These are phyloP conservation scores for Vulpes vulpes DNA, from an alignment of 2,113 vertebrate genomes.

Conservation along the genomic window DNA sequence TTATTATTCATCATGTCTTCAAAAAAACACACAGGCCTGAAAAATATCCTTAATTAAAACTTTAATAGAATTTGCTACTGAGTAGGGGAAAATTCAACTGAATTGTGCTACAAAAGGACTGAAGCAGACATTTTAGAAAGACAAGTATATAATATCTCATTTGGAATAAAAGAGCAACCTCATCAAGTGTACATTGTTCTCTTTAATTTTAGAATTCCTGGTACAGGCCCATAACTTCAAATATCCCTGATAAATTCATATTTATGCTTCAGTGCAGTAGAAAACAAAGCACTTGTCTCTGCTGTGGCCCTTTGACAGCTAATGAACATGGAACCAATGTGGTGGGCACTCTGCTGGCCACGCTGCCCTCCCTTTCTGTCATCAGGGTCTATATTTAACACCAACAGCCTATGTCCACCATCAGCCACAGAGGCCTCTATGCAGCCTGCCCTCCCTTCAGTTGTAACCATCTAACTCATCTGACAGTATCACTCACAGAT, in stretches of 20 bases:
- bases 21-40: slow-evolving; percentile 17
- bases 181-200: slow-evolving; percentile 20
- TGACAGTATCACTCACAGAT: not conserved
- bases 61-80: not conserved
- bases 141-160: not conserved
- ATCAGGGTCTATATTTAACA: rapidly evolving
- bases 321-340: not conserved
- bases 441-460: not conserved
- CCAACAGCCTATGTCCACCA: rapidly evolving
- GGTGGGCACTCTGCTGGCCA: rapidly evolving
- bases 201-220: slow-evolving; percentile 10
- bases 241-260: not conserved
- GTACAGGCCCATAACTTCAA: not conserved
- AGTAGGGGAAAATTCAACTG: not conserved
- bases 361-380: not conserved
- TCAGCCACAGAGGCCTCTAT: not conserved
- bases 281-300: not conserved
- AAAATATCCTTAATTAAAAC: slow-evolving; percentile 64
- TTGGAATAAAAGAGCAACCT: not conserved
- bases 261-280: not conserved
- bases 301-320: not conserved
- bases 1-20: not conserved
- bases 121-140: slow-evolving; percentile 50
- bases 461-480: not conserved
- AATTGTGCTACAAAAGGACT: not conserved